phyloP scores from a whole-genome alignment of 2,888 invertebrate species.

The Ommatoiulus sabulosus region DNA sequence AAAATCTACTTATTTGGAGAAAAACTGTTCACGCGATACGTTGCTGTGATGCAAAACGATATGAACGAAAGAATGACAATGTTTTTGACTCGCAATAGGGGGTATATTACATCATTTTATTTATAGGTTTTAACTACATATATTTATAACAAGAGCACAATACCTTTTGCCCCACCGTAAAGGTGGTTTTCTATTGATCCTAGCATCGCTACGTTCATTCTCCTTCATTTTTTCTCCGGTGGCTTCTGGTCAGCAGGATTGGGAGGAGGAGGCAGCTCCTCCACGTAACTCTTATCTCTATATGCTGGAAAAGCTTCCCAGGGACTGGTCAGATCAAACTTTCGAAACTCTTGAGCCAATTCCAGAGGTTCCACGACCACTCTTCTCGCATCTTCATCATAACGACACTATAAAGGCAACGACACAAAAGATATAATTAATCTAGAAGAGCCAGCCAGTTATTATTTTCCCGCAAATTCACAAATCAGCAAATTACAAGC shows the following conservation, averaged over 20 bases:
- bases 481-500: no score
- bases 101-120: not conserved
- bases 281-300: slow-evolving; percentile 49
- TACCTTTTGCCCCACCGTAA: not conserved
- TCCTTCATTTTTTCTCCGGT: slow-evolving; percentile 36
- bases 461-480: no score
- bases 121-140: not conserved
- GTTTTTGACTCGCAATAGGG: no score
- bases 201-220: not conserved
- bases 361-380: slow-evolving; percentile 97
- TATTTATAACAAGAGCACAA: not conserved
- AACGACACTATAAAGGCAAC: slow-evolving; percentile 79
- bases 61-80: no score
- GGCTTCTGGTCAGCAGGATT: not conserved
- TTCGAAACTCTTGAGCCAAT: slow-evolving; percentile 96
- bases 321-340: slow-evolving; percentile 95
- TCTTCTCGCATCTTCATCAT: slow-evolving; percentile 96
- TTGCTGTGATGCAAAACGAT: no score
- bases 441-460: no score
- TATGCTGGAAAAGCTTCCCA: slow-evolving; percentile 95
- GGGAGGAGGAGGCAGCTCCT: slow-evolving; percentile 50
- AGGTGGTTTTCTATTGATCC: not conserved
- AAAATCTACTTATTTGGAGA: no score
- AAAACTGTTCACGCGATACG: no score
- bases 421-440: no score